Conservation (phyloP, 2,113 vertebrate genomes). For the Globicephala melas region DNA sequence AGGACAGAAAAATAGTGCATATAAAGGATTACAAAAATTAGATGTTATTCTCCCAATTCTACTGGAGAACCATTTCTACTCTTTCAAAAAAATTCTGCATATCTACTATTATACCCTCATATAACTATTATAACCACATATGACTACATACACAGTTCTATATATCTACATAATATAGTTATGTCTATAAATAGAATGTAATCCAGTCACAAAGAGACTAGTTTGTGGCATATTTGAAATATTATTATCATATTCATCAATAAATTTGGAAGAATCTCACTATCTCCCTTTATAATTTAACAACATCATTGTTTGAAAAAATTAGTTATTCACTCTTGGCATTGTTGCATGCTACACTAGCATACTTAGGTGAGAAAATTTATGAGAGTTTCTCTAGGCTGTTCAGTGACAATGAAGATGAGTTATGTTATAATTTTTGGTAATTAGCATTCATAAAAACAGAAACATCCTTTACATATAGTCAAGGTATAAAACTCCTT, state of each 20-base stretch:
- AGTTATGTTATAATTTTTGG: conserved; percentile 44
- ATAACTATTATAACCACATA: background rate
- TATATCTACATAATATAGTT: background rate
- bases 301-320: background rate
- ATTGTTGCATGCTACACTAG: background rate
- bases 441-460: conserved; percentile 59
- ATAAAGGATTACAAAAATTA: background rate
- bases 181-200: background rate
- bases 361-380: conserved; percentile 38
- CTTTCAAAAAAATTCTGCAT: background rate
- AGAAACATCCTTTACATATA: conserved; percentile 39
- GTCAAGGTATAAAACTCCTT: conserved; percentile 37
- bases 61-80: background rate
- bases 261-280: background rate
- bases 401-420: conserved; percentile 2
- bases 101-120: background rate
- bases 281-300: background rate
- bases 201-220: background rate
- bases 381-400: background rate
- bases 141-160: background rate
- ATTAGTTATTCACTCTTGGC: background rate
- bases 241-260: background rate
- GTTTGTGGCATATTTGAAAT: background rate
- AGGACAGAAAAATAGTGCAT: background rate
- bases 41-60: background rate